Percentiles rank a stretch among this genome's conserved stretches.
Evolutionary conservation across 2,888 invertebrate genomes (phyloP).

Genomic region (Masnerella sp.): DNA sequence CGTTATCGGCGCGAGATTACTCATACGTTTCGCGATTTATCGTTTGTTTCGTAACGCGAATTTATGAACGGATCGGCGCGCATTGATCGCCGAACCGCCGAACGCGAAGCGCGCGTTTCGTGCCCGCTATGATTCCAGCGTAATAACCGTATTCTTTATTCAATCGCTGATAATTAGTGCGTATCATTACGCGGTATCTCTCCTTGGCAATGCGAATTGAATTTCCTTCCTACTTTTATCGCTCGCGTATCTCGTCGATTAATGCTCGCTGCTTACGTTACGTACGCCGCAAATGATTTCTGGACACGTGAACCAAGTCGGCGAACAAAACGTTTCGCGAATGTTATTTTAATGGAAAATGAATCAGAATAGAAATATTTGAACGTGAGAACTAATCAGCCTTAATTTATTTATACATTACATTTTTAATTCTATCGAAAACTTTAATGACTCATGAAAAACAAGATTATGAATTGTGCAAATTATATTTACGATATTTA

Average conservation of each 20-base stretch:
- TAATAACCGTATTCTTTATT: constrained; percentile 52
- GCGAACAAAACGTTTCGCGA: neutral
- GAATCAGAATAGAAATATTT: neutral
- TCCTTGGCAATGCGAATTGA: constrained; percentile 44
- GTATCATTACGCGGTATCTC: constrained; percentile 52
- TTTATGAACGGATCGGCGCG: constrained; percentile 18
- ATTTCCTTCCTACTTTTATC: constrained; percentile 51
- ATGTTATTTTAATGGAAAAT: neutral
- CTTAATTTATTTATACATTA: no score
- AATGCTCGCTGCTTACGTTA: constrained; percentile 18
- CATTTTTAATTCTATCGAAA: no score
- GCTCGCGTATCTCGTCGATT: constrained; percentile 34
- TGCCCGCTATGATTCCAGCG: constrained; percentile 33
- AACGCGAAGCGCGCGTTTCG: constrained; percentile 4
- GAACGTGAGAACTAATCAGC: neutral
- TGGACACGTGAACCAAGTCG: neutral
- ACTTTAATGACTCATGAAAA: no score
- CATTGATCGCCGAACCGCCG: constrained; percentile 21
- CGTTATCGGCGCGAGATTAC: constrained; percentile 10
- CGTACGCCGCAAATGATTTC: constrained; percentile 10
- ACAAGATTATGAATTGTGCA: no score
- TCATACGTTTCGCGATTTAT: constrained; percentile 15
- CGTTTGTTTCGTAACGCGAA: constrained; percentile 31
- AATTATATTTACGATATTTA: no score
- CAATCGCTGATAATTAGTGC: constrained; percentile 56